These are phyloP conservation scores for Palythoa caribaeorum DNA, from an alignment of 92 coral and sea anemone genomes.

Conservation along the genomic window DNA sequence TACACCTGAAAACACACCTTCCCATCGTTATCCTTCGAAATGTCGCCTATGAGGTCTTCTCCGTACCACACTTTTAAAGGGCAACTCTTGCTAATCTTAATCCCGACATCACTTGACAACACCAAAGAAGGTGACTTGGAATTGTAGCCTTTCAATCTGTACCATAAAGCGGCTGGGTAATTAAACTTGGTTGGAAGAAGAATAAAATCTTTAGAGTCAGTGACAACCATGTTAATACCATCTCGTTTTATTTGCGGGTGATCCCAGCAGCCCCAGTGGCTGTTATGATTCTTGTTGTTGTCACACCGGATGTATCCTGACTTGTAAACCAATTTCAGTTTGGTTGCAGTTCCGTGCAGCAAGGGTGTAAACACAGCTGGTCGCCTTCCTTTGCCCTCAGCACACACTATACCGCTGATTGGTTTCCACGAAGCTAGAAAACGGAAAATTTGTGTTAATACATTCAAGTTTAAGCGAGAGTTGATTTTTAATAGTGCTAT, in stretches of 20 bases:
- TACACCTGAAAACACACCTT: conserved; percentile 18
- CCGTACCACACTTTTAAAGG: conserved; percentile 23
- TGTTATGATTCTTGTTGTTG: background rate
- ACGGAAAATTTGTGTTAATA: background rate
- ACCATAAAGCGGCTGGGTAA: background rate
- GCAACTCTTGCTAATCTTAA: background rate
- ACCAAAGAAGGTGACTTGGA: background rate
- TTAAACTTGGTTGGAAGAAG: conserved; percentile 11
- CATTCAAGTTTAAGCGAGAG: too few species aligned
- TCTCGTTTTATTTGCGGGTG: background rate
- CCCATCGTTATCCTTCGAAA: background rate
- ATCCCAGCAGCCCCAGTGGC: conserved; percentile 17
- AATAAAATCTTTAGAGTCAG: background rate
- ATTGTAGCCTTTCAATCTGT: conserved; percentile 7
- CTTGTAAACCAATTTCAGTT: conserved; percentile 6
- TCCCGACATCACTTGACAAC: background rate
- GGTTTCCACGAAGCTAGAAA: conserved; percentile 8
- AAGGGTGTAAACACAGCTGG: conserved; percentile 3
- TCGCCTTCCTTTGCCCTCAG: background rate
- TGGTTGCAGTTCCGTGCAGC: background rate
- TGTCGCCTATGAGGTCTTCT: background rate
- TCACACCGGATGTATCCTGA: conserved; percentile 13
- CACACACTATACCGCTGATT: background rate
- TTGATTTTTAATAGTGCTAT: too few species aligned
- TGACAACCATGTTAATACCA: background rate